Percentiles rank a stretch among this genome's conserved stretches.
phyloP scores from a whole-genome alignment of 2,888 invertebrate species.

The Hirtodrosophila cameraria region DNA sequence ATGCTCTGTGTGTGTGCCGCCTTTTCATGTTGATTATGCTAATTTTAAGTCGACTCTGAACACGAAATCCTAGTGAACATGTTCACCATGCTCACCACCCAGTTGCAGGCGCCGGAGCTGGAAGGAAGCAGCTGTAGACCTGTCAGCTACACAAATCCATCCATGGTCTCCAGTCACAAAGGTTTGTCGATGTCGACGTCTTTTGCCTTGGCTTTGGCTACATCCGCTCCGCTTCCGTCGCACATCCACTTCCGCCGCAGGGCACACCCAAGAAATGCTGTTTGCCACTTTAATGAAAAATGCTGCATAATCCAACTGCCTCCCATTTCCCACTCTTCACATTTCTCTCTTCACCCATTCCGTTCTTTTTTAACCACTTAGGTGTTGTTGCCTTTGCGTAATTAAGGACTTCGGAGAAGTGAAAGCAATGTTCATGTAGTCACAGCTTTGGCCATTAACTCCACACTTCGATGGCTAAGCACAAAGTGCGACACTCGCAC shows the following conservation, averaged over 20 bases:
- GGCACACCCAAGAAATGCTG: conserved; percentile 41
- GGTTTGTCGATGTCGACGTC: conserved; percentile 51
- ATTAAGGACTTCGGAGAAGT: conserved; percentile 56
- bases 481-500: conserved; percentile 58
- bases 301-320: conserved; percentile 67
- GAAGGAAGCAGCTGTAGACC: conserved; percentile 28
- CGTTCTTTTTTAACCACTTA: conserved; percentile 41
- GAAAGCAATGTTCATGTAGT: conserved; percentile 51
- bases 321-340: not conserved
- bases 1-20: conserved; percentile 38
- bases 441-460: conserved; percentile 67
- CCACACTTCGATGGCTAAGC: conserved; percentile 75
- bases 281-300: conserved; percentile 72
- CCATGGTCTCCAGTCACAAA: conserved; percentile 41
- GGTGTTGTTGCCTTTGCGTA: conserved; percentile 45
- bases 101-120: conserved; percentile 13
- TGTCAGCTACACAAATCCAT: conserved; percentile 59
- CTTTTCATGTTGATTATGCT: conserved; percentile 78
- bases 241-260: conserved; percentile 47
- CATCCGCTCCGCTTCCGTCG: conserved; percentile 55
- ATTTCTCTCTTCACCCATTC: not conserved
- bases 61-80: conserved; percentile 69
- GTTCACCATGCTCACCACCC: conserved; percentile 40
- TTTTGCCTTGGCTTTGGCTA: conserved; percentile 47
- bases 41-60: conserved; percentile 67